Evolutionary conservation across 2,797 vertebrate genomes (phyloP).

Genomic region (Phoxinus dragarum): DNA sequence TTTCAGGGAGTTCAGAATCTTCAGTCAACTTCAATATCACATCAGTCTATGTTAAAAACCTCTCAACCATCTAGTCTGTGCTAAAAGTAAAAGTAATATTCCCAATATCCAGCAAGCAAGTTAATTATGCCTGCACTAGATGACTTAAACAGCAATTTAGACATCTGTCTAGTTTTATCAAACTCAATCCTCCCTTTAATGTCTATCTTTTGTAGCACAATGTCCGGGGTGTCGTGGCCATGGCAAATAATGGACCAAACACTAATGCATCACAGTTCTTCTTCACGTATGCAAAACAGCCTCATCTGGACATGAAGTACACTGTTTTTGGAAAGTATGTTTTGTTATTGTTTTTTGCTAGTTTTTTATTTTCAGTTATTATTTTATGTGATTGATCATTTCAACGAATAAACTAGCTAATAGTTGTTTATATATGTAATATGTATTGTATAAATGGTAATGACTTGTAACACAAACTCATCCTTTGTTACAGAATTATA

Average conservation of each 20-base stretch:
- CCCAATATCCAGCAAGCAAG: background rate
- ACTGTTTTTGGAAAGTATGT: conserved; percentile 95
- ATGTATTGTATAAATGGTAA: background rate
- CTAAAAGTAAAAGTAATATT: background rate
- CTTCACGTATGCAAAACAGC: conserved; percentile 97
- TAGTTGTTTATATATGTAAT: background rate
- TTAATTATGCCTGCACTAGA: background rate
- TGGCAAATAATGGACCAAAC: conserved; percentile 97
- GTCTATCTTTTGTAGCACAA: conserved; percentile 81
- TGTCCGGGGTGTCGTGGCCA: conserved; percentile 95
- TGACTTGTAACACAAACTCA: background rate
- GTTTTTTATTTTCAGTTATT: background rate
- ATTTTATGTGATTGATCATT: background rate
- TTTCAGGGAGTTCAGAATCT: background rate
- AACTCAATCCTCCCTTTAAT: background rate
- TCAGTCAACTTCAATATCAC: too few relatives aligned
- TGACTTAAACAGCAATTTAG: background rate
- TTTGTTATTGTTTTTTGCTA: background rate
- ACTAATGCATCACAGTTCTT: conserved; percentile 96
- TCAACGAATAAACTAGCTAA: background rate
- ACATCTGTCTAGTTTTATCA: background rate
- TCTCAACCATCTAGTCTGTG: background rate
- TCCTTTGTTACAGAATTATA: conserved; percentile 84
- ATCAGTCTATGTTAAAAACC: background rate
- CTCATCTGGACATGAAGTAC: conserved; percentile 98